These are phyloP conservation scores for Cyrtonyx montezumae DNA, from an alignment of 2,113 vertebrate genomes.

Conservation along the genomic window DNA sequence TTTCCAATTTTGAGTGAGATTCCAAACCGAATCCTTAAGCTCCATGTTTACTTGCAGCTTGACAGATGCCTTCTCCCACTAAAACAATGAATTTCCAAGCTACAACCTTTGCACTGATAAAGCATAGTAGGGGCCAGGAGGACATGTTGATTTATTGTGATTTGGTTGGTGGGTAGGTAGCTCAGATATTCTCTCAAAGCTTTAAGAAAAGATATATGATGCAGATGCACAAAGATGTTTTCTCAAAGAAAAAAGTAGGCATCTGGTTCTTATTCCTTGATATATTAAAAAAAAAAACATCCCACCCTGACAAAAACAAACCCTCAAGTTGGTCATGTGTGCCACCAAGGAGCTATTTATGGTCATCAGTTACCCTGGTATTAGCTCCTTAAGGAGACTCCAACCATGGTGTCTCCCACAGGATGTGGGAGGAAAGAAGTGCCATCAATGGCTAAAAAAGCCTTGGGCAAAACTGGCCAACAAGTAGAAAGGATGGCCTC, in stretches of 20 bases:
- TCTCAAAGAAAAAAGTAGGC: neutral
- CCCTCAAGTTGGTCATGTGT: neutral
- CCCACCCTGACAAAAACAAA: neutral
- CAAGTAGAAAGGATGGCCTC: neutral
- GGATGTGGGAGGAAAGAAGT: neutral
- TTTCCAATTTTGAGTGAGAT: neutral
- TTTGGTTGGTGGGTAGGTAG: constrained; percentile 3
- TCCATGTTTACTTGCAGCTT: neutral
- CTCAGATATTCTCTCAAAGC: constrained; percentile 27
- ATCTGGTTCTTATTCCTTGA: neutral
- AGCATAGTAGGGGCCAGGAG: neutral
- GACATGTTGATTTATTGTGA: constrained; percentile 4
- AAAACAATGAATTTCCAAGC: constrained; percentile 31
- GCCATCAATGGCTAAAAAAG: neutral
- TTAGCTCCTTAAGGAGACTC: neutral
- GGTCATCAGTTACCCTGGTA: neutral
- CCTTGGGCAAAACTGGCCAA: neutral
- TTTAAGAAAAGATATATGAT: constrained; percentile 37
- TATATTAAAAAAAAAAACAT: neutral
- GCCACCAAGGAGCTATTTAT: neutral
- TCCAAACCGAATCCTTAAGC: neutral
- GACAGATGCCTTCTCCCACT: constrained; percentile 25
- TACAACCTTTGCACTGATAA: constrained; percentile 16
- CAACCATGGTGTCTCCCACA: neutral
- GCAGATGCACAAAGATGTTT: neutral